Percentiles rank a stretch among this genome's conserved stretches.
Evolutionary conservation across 2,797 vertebrate genomes (phyloP).

Genomic region (Gadopsis marmoratus): DNA sequence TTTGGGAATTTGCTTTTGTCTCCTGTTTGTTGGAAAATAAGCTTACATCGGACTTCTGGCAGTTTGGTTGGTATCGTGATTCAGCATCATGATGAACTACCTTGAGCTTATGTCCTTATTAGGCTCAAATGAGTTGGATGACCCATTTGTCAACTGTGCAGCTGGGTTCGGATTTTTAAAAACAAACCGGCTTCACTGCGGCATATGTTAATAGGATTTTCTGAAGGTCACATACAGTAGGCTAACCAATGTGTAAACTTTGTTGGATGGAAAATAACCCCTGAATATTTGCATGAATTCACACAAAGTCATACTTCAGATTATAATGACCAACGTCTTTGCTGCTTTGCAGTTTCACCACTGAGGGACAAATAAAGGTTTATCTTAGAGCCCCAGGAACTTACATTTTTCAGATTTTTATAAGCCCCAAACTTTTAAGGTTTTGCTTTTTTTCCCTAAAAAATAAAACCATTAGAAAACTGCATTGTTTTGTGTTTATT

Average conservation of each 20-base stretch:
- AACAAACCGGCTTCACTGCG: slow-evolving; percentile 23
- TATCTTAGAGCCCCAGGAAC: background rate
- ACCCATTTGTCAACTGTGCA: slow-evolving; percentile 8
- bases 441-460: background rate
- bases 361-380: too few species aligned
- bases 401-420: background rate
- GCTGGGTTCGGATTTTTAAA: slow-evolving; percentile 3
- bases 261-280: background rate
- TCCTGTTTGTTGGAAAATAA: slow-evolving; percentile 43
- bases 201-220: background rate
- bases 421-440: background rate
- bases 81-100: slow-evolving; percentile 26
- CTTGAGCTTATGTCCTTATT: slow-evolving; percentile 29
- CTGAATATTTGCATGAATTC: background rate
- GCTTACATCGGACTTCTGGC: slow-evolving; percentile 38
- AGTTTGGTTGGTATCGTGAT: slow-evolving; percentile 13
- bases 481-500: slow-evolving; percentile 49
- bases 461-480: background rate
- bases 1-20: slow-evolving; percentile 54
- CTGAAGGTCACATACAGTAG: background rate
- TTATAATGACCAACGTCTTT: background rate
- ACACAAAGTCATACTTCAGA: background rate
- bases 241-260: background rate
- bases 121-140: slow-evolving; percentile 10
- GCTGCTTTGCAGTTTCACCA: too few species aligned